These are phyloP conservation scores for Dasysyrphus albostriatus DNA, from an alignment of 2,888 invertebrate species.

Conservation along the genomic window DNA sequence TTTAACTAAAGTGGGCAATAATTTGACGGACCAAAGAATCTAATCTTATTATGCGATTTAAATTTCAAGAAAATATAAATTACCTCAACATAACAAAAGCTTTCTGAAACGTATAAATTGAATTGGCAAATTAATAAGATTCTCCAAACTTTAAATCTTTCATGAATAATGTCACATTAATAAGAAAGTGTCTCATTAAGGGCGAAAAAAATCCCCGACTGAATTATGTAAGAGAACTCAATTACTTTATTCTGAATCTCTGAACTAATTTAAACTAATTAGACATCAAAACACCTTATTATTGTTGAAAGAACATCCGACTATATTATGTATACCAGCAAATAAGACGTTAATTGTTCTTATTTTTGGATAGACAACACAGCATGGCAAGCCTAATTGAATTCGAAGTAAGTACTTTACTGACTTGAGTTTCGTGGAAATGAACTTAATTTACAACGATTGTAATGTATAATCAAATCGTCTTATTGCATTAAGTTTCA, in stretches of 20 bases:
- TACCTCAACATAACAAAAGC: neutral
- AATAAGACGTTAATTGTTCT: conserved; percentile 7
- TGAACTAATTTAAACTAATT: conserved; percentile 2
- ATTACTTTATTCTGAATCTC: neutral
- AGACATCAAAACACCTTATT: neutral
- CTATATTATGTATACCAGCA: neutral
- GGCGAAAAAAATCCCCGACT: neutral
- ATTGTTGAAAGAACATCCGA: neutral
- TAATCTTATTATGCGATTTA: no score
- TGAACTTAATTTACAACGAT: neutral
- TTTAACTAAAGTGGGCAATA: no score
- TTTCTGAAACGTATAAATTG: neutral
- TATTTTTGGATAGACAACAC: conserved; percentile 14
- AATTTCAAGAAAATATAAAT: neutral
- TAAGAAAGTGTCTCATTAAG: neutral
- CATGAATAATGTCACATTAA: neutral
- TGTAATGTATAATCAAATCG: conserved; percentile 24
- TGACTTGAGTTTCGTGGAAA: neutral
- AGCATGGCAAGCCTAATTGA: conserved; percentile 3
- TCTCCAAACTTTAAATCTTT: neutral
- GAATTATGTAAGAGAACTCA: neutral
- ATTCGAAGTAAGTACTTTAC: neutral
- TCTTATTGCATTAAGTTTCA: conserved; percentile 33
- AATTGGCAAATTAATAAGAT: neutral
- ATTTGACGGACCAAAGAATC: no score